Evolutionary conservation across 2,888 invertebrate genomes (phyloP).

Genomic region (Chloroclystis v-ata): DNA sequence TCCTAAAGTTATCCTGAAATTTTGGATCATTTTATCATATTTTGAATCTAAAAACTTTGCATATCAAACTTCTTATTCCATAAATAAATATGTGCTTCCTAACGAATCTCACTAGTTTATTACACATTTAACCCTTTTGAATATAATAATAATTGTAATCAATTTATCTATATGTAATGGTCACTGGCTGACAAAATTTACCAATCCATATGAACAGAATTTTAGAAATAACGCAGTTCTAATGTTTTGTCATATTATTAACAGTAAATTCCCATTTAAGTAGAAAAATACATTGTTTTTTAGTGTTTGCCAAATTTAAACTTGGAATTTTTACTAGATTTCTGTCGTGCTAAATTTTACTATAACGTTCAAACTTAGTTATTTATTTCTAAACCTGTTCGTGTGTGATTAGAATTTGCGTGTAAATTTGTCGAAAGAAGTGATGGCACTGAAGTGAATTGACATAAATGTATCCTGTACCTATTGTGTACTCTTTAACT

Average conservation of each 20-base stretch:
- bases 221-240: too few relatives aligned
- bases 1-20: constrained; percentile 3
- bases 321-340: too few relatives aligned
- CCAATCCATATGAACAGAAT: neutral
- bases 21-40: constrained; percentile 6
- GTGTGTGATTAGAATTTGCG: neutral
- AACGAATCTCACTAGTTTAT: constrained; percentile 15
- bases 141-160: neutral
- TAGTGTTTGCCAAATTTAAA: too few relatives aligned
- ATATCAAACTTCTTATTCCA: constrained; percentile 24
- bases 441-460: constrained; percentile 44
- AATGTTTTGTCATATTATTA: too few relatives aligned
- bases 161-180: constrained; percentile 2
- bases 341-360: too few relatives aligned
- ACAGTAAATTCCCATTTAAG: too few relatives aligned
- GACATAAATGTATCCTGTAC: constrained; percentile 20
- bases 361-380: too few relatives aligned
- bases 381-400: too few relatives aligned
- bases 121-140: constrained; percentile 3
- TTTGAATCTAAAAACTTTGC: constrained; percentile 17
- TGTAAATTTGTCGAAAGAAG: constrained; percentile 13
- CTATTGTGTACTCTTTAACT: constrained; percentile 15
- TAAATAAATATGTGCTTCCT: constrained; percentile 16
- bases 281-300: neutral
- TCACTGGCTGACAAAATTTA: constrained; percentile 14